Conservation (phyloP, 1,140 invertebrate genomes). For the Pteromalus puparum region DNA sequence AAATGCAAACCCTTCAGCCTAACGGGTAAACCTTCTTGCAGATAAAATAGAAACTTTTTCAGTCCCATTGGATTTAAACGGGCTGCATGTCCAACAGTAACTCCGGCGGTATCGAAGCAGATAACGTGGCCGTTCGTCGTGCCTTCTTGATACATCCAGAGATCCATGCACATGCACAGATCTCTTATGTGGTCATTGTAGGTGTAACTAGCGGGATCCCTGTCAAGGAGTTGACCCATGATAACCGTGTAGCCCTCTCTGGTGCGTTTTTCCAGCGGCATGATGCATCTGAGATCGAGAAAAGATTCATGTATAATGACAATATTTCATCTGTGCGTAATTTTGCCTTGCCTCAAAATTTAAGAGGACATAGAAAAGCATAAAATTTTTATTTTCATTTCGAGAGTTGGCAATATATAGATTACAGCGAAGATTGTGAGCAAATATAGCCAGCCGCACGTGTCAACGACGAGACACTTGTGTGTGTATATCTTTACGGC, state of each 20-base stretch:
- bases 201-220: conserved; percentile 77
- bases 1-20: conserved; percentile 82
- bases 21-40: conserved; percentile 82
- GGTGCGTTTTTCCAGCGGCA: conserved; percentile 69
- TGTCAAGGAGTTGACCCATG: conserved; percentile 74
- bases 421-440: too few relatives aligned
- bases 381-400: too few relatives aligned
- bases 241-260: conserved; percentile 76
- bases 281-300: background rate
- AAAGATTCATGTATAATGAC: too few relatives aligned
- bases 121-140: conserved; percentile 76
- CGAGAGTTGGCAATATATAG: too few relatives aligned
- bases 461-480: too few relatives aligned
- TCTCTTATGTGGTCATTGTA: conserved; percentile 73
- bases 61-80: conserved; percentile 77
- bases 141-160: conserved; percentile 77
- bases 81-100: conserved; percentile 77
- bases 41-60: conserved; percentile 80
- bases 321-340: too few relatives aligned
- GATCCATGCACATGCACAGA: conserved; percentile 78
- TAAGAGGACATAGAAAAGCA: too few relatives aligned
- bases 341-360: too few relatives aligned
- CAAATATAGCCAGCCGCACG: too few relatives aligned
- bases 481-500: too few relatives aligned
- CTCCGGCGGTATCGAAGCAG: conserved; percentile 78